Evolutionary conservation across 2,888 invertebrate species (phyloP).

Genomic region (Chamaedrilus cognettii): DNA sequence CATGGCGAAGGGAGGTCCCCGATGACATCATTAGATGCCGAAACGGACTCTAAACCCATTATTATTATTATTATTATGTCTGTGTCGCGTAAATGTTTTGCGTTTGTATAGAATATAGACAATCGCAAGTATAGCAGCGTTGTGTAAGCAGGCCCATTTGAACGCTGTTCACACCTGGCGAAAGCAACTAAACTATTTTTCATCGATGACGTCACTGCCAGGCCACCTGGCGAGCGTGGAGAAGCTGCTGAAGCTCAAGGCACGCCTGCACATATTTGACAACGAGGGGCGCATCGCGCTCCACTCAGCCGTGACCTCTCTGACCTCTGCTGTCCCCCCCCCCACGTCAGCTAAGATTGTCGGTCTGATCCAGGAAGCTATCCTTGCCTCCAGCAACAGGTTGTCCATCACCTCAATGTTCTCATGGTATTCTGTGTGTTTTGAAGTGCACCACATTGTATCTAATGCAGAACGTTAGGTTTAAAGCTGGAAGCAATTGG

Average conservation of each 20-base stretch:
- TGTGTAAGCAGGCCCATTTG: too few relatives aligned
- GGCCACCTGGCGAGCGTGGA: slow-evolving; percentile 18
- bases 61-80: too few relatives aligned
- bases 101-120: too few relatives aligned
- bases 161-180: too few relatives aligned
- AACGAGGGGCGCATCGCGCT: slow-evolving; percentile 14
- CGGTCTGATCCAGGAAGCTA: not conserved
- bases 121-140: too few relatives aligned
- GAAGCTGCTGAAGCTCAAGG: slow-evolving; percentile 13
- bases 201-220: too few relatives aligned
- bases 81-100: too few relatives aligned
- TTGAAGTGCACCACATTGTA: not conserved
- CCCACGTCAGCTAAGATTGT: not conserved
- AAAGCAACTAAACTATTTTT: too few relatives aligned
- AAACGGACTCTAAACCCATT: too few relatives aligned
- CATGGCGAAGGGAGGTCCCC: too few relatives aligned
- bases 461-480: not conserved
- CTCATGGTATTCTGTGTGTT: not conserved
- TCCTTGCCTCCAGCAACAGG: not conserved
- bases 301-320: slow-evolving; percentile 22
- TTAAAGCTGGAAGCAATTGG: not conserved
- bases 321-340: too few relatives aligned
- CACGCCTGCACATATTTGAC: slow-evolving; percentile 19
- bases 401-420: not conserved
- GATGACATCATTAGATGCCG: too few relatives aligned